phyloP scores from a whole-genome alignment of 2,797 vertebrate genomes.

The Lacerta viridis region DNA sequence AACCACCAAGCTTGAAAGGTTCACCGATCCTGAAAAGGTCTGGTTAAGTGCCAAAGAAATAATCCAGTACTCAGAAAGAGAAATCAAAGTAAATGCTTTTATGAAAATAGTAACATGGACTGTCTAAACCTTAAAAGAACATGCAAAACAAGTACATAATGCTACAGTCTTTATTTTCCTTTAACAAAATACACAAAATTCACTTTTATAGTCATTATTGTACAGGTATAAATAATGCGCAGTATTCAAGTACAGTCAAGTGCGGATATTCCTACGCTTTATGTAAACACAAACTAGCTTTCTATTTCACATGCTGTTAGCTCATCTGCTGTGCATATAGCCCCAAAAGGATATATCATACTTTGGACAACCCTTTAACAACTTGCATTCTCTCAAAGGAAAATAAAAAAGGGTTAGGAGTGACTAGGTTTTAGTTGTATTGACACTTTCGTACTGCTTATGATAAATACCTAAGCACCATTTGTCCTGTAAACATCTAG shows the following conservation, averaged over 20 bases:
- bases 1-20: neutral
- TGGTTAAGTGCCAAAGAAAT: neutral
- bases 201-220: constrained; percentile 78
- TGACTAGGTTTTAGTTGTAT: constrained; percentile 64
- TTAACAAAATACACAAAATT: constrained; percentile 84
- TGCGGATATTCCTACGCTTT: constrained; percentile 80
- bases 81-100: constrained; percentile 5
- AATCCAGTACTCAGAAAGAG: neutral
- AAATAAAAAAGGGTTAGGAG: constrained; percentile 66
- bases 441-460: constrained; percentile 68
- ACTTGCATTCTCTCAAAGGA: constrained; percentile 64
- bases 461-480: constrained; percentile 72
- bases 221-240: constrained; percentile 86
- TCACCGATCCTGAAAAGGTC: neutral
- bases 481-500: constrained; percentile 75
- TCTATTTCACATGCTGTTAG: constrained; percentile 75
- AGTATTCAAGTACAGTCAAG: constrained; percentile 86
- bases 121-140: constrained; percentile 55
- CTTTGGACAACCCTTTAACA: constrained; percentile 67
- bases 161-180: constrained; percentile 84
- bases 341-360: constrained; percentile 72
- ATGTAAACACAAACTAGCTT: constrained; percentile 86
- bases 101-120: neutral
- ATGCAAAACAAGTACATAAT: constrained; percentile 70
- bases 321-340: constrained; percentile 75